Evolutionary conservation across 2,797 vertebrate genomes (phyloP).

Genomic region (Danio albolineatus): DNA sequence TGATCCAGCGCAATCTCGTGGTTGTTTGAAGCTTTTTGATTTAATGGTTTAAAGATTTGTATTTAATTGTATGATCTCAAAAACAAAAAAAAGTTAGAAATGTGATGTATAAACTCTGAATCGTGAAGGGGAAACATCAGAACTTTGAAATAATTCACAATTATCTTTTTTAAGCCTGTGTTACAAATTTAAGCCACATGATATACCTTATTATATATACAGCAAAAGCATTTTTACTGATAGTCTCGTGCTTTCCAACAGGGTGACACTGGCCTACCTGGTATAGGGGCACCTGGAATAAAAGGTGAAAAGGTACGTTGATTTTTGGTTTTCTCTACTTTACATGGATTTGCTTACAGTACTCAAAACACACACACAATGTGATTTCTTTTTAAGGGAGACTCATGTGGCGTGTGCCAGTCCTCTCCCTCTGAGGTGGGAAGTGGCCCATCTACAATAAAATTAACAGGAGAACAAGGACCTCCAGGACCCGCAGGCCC

Average conservation of each 20-base stretch:
- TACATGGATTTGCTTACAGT: constrained; percentile 11
- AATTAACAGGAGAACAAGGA: constrained; percentile 65
- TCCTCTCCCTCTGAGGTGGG: constrained; percentile 62
- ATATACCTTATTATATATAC: too few species aligned
- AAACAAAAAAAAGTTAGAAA: too few species aligned
- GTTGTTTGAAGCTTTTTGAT: too few species aligned
- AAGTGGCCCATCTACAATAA: constrained; percentile 57
- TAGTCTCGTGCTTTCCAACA: constrained; percentile 53
- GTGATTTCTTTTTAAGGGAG: constrained; percentile 66
- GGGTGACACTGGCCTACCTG: constrained; percentile 75
- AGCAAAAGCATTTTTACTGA: not conserved
- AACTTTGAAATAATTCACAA: too few species aligned
- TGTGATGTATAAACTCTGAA: too few species aligned
- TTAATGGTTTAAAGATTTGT: too few species aligned
- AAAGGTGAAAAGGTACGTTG: constrained; percentile 79
- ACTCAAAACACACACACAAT: not conserved
- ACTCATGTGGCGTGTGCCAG: constrained; percentile 72
- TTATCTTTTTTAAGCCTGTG: too few species aligned
- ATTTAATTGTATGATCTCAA: too few species aligned
- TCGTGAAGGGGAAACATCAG: too few species aligned
- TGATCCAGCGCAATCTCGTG: too few species aligned
- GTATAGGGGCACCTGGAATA: constrained; percentile 66
- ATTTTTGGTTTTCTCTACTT: constrained; percentile 27
- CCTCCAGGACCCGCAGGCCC: constrained; percentile 72
- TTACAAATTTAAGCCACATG: too few species aligned